Conservation (phyloP, 2,113 vertebrate genomes). For the Equus quagga region DNA sequence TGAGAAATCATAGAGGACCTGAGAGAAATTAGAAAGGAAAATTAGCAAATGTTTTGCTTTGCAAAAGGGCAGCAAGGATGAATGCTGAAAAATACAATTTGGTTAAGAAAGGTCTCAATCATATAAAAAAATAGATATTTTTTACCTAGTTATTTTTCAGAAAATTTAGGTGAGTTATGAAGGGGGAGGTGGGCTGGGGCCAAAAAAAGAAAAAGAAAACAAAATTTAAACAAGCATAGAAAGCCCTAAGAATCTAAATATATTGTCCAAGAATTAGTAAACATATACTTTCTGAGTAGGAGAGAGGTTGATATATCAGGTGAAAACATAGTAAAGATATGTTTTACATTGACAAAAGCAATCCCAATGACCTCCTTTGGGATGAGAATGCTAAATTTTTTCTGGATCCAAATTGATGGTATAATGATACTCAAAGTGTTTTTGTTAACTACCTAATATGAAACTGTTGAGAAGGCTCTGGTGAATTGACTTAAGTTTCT, state of each 20-base stretch:
- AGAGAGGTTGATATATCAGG: background rate
- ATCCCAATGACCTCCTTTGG: background rate
- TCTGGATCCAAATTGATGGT: background rate
- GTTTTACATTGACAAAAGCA: conserved; percentile 5
- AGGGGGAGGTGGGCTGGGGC: too few relatives aligned
- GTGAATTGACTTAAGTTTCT: background rate
- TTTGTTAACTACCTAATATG: background rate
- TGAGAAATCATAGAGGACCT: background rate
- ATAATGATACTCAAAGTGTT: background rate
- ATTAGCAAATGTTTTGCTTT: background rate
- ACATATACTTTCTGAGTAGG: background rate
- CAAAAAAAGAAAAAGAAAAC: background rate
- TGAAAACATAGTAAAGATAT: background rate
- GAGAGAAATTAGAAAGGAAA: background rate
- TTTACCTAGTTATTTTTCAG: background rate
- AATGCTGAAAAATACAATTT: background rate
- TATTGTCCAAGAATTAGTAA: background rate
- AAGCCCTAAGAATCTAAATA: background rate
- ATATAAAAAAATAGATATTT: background rate
- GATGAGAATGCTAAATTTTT: background rate
- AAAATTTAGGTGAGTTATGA: background rate
- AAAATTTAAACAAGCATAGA: background rate
- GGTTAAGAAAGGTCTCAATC: background rate
- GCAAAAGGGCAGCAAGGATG: background rate
- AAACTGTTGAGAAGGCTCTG: background rate